Evolutionary conservation across 2,888 invertebrate genomes (phyloP).

Genomic region (Agonopterix heracliana): DNA sequence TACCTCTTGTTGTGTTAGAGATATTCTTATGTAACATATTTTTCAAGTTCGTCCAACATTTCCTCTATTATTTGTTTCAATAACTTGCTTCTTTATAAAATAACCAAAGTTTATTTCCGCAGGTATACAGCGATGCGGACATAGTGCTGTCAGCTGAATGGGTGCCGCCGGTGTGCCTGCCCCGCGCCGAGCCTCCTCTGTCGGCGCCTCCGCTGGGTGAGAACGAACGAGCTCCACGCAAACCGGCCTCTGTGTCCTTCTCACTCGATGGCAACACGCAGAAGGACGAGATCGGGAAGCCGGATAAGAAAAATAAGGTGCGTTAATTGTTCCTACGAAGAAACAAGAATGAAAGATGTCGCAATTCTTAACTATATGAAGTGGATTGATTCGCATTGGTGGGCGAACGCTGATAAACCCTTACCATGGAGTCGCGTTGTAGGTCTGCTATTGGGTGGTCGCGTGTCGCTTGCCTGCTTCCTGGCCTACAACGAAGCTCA

Average conservation of each 20-base stretch:
- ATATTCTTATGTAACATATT: too few relatives aligned
- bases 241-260: constrained; percentile 67
- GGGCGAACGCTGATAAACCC: too few relatives aligned
- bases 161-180: constrained; percentile 90
- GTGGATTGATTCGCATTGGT: too few relatives aligned
- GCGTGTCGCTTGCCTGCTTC: too few relatives aligned
- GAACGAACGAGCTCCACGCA: constrained; percentile 60
- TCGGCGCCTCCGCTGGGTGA: constrained; percentile 72
- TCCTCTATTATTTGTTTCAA: too few relatives aligned
- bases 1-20: too few relatives aligned
- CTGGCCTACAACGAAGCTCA: too few relatives aligned
- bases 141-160: constrained; percentile 91
- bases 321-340: not conserved
- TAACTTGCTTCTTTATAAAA: not conserved
- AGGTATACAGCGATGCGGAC: constrained; percentile 91
- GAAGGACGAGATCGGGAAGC: constrained; percentile 75
- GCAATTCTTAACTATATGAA: too few relatives aligned
- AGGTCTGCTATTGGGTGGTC: too few relatives aligned
- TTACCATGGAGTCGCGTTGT: too few relatives aligned
- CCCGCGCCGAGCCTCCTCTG: constrained; percentile 80
- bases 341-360: too few relatives aligned
- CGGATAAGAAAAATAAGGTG: constrained; percentile 86
- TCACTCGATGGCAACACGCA: constrained; percentile 58
- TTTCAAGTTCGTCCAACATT: too few relatives aligned
- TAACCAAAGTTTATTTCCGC: constrained; percentile 6